Percentiles rank a stretch among this genome's conserved stretches.
Conservation (phyloP, 2,888 invertebrate genomes). For the Autographa gamma region DNA sequence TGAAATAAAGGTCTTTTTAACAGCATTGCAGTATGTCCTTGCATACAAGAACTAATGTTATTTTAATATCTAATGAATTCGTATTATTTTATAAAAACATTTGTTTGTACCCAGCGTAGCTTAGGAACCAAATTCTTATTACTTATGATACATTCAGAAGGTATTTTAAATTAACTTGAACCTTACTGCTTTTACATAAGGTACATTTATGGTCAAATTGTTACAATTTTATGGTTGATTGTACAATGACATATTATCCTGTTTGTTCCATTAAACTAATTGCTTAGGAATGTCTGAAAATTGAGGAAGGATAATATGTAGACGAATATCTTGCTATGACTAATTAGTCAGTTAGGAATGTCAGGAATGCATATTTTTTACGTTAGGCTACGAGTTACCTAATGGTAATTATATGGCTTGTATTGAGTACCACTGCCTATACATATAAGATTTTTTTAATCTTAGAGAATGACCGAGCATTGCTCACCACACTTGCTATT, state of each 20-base stretch:
- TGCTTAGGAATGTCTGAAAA: background rate
- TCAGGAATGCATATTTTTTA: too few species aligned
- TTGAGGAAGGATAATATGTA: constrained; percentile 16
- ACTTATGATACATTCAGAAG: too few species aligned
- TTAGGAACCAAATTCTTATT: constrained; percentile 22
- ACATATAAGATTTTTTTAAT: too few species aligned
- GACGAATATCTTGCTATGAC: background rate
- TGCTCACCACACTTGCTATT: too few species aligned
- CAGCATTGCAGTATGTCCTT: background rate
- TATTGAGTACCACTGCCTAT: too few species aligned
- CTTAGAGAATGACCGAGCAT: too few species aligned
- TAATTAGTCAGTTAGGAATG: background rate
- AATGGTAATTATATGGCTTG: too few species aligned
- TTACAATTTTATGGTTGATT: too few species aligned
- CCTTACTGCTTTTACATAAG: background rate
- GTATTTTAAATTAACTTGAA: too few species aligned
- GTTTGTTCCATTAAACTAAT: constrained; percentile 6
- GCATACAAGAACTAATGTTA: background rate
- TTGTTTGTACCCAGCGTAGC: constrained; percentile 39
- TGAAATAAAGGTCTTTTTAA: too few species aligned
- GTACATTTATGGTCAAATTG: too few species aligned
- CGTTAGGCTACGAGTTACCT: too few species aligned
- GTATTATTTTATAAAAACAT: background rate
- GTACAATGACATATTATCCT: constrained; percentile 14
- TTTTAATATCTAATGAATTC: background rate